Conservation (phyloP, 2,888 invertebrate genomes). For the Dynastes tityus region DNA sequence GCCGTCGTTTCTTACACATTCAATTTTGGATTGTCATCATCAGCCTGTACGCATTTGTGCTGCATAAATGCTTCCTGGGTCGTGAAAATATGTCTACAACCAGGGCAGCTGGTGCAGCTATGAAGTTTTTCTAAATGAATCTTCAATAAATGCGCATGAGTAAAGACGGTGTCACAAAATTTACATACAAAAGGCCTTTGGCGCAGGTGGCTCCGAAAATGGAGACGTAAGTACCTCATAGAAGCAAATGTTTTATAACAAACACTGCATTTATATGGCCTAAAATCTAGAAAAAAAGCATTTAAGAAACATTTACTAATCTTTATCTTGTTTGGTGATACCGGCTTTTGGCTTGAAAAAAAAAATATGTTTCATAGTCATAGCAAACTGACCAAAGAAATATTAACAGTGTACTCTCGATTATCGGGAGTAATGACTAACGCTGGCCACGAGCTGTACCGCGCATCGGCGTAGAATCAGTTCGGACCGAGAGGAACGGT, state of each 20-base stretch:
- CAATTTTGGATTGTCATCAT: background rate
- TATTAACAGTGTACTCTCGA: too few species aligned
- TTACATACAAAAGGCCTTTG: slow-evolving; percentile 13
- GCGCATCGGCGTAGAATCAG: too few species aligned
- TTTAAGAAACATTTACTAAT: slow-evolving; percentile 53
- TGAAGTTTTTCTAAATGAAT: slow-evolving; percentile 23
- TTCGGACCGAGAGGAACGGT: too few species aligned
- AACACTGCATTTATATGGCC: slow-evolving; percentile 36
- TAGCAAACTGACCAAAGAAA: too few species aligned
- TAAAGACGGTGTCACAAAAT: slow-evolving; percentile 20
- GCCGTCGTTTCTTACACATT: background rate
- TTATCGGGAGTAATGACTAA: too few species aligned
- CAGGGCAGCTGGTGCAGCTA: background rate
- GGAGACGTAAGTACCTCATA: slow-evolving; percentile 24
- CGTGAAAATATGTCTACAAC: background rate
- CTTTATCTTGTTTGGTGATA: too few species aligned
- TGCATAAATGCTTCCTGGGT: background rate
- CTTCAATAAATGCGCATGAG: slow-evolving; percentile 22
- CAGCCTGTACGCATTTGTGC: background rate
- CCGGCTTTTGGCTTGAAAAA: too few species aligned
- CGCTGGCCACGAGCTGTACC: too few species aligned
- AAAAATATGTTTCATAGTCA: too few species aligned
- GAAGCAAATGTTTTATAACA: slow-evolving; percentile 41
- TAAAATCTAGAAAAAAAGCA: slow-evolving; percentile 13
- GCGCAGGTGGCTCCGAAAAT: slow-evolving; percentile 1